phyloP scores from a whole-genome alignment of 2,888 invertebrate genomes.

The Cantharis lateralis region DNA sequence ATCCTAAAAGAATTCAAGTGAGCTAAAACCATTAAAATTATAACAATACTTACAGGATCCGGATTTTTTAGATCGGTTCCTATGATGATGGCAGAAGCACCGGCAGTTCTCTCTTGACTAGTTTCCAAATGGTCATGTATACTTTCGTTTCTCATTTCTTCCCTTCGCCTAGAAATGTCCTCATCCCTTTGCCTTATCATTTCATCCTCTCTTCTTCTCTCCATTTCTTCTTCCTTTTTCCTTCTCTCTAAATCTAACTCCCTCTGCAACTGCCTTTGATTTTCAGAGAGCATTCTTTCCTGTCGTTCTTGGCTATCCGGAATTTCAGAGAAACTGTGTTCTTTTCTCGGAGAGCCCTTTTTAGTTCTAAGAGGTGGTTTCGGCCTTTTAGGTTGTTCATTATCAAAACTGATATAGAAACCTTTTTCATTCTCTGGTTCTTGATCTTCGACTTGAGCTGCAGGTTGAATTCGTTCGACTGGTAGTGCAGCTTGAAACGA shows the following conservation, averaged over 20 bases:
- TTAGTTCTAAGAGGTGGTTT: constrained; percentile 84
- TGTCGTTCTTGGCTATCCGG: constrained; percentile 17
- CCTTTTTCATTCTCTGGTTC: constrained; percentile 70
- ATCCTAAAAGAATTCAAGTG: constrained; percentile 60
- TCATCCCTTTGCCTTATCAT: constrained; percentile 53
- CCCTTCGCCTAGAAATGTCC: constrained; percentile 43
- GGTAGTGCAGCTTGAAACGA: constrained; percentile 65
- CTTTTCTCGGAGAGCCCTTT: constrained; percentile 77
- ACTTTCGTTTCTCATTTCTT: constrained; percentile 49
- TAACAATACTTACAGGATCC: constrained; percentile 64
- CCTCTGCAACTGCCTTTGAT: constrained; percentile 55
- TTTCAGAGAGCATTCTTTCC: constrained; percentile 36
- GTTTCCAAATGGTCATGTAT: constrained; percentile 53
- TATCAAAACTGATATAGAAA: constrained; percentile 93
- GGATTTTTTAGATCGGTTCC: constrained; percentile 68
- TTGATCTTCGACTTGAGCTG: constrained; percentile 56
- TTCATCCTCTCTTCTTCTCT: constrained; percentile 58
- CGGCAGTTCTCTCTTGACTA: constrained; percentile 55
- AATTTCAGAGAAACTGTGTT: constrained; percentile 51
- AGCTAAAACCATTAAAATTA: constrained; percentile 3
- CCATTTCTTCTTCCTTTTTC: constrained; percentile 48
- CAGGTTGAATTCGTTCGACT: constrained; percentile 43
- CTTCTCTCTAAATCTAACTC: constrained; percentile 57
- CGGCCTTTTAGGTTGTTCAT: constrained; percentile 84
- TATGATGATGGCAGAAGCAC: constrained; percentile 66